Evolutionary conservation across 2,888 invertebrate genomes (phyloP), one percentile per base, ranked within the genome.

Genomic region (Ceramica pisi): DNA sequence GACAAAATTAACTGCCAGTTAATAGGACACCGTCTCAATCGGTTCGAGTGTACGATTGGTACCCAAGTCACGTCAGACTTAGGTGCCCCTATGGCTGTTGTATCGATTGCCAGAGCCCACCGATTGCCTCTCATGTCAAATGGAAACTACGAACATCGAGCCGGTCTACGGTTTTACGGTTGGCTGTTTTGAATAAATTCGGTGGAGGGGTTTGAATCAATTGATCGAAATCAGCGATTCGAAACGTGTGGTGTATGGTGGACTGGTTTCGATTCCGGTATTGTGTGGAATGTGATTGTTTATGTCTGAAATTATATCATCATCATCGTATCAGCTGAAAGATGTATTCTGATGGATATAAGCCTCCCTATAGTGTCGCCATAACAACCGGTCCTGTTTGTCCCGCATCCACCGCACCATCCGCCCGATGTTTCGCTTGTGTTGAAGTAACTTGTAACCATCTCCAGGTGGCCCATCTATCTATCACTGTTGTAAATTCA

Each of bases 51-150:
- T 68, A 66, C 74, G 67, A 79, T 87, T 66, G 56, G 78, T 83
- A 90, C 82, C 81, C 75, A 56, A 80, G 78, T 82, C 90, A 90
- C 90, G 90, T 88, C 75, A 69, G 64, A 71, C 86, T 89, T 90
- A 86, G 81, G 88, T n/a, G n/a, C n/a, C n/a, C n/a, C n/a, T n/a
- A n/a, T n/a, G 90, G 90, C 86, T 85, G 83, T 82, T 81, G 83
- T 86, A 89, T 89, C 83, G 88, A 85, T 87, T 81, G 61, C 38
- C 64, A 70, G 68, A 78, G 80, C 74, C 68, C 78, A 75, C 60
- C 64, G 71, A 62, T 73, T 73, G 62, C 77, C 55, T 61, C 71
- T 71, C 71, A 75, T 78, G 71, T 67, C 79, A 81, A 80, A 75
- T 63, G 67, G 55, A 80, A 81, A 82, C 80, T 71, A 74, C 71